Evolutionary conservation across 2,113 vertebrate species (phyloP).

Genomic region (Ailuropoda melanoleuca): DNA sequence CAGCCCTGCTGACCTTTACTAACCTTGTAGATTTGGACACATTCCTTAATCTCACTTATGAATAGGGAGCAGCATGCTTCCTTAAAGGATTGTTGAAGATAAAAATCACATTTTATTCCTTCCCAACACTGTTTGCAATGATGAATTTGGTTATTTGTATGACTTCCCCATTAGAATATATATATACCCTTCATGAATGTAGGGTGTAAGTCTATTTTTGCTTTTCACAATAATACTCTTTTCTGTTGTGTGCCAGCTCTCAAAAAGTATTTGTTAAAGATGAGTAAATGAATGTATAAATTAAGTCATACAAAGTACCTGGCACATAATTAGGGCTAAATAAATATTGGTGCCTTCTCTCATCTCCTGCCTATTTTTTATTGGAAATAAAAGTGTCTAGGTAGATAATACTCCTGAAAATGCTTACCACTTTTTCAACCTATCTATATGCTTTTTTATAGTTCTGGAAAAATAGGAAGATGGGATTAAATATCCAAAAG

Average conservation of each 20-base stretch:
- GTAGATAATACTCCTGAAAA: neutral
- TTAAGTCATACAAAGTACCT: neutral
- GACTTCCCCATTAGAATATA: neutral
- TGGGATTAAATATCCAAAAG: neutral
- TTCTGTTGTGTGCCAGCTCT: neutral
- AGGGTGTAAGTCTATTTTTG: neutral
- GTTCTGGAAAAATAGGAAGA: neutral
- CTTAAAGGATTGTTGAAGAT: neutral
- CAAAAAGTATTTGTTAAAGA: neutral
- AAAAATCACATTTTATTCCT: neutral
- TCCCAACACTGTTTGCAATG: neutral
- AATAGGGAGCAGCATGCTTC: neutral
- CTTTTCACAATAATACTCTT: neutral
- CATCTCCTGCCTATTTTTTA: neutral
- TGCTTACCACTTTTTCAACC: neutral
- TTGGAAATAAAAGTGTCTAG: neutral
- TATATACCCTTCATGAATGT: neutral
- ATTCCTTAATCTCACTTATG: neutral
- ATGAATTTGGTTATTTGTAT: neutral
- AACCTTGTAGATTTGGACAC: neutral
- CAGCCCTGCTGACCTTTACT: neutral
- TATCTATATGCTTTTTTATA: neutral
- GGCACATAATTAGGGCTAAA: neutral
- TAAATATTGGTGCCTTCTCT: neutral
- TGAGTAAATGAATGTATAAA: neutral